phyloP scores from a whole-genome alignment of 2,888 invertebrate species.

The Lithophane semibrunnea region DNA sequence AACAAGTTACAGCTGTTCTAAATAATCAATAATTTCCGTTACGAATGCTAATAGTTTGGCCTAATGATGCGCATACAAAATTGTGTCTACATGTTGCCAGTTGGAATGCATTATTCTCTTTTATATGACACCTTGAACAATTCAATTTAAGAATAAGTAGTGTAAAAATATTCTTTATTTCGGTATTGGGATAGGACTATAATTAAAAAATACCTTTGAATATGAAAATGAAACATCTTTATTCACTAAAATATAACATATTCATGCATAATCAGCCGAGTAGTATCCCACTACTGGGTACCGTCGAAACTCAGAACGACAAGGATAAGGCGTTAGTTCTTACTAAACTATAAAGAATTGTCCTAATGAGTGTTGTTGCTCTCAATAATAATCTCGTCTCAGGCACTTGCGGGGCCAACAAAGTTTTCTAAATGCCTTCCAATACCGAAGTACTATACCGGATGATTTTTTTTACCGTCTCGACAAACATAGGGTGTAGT shows the following conservation, averaged over 20 bases:
- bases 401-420: conserved; percentile 12
- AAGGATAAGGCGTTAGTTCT: conserved; percentile 1
- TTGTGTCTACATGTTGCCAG: conserved; percentile 5
- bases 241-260: conserved; percentile 4
- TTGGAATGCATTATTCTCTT: conserved; percentile 5
- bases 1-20: conserved; percentile 7
- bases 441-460: background rate
- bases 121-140: conserved; percentile 5
- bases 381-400: conserved; percentile 9
- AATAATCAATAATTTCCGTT: conserved; percentile 11
- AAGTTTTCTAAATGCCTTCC: conserved; percentile 14
- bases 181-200: conserved; percentile 4
- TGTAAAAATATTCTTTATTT: conserved; percentile 6
- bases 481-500: too few relatives aligned
- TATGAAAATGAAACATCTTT: conserved; percentile 1
- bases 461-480: too few relatives aligned
- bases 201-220: conserved; percentile 3
- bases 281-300: conserved; percentile 5
- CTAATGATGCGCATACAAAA: conserved; percentile 5
- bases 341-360: conserved; percentile 6
- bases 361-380: conserved; percentile 8
- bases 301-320: conserved; percentile 5
- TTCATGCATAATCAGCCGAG: conserved; percentile 2
- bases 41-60: conserved; percentile 8
- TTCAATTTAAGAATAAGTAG: conserved; percentile 6